Evolutionary conservation across 2,113 vertebrate species (phyloP).

Genomic region (Oxygymnocypris stewartii): DNA sequence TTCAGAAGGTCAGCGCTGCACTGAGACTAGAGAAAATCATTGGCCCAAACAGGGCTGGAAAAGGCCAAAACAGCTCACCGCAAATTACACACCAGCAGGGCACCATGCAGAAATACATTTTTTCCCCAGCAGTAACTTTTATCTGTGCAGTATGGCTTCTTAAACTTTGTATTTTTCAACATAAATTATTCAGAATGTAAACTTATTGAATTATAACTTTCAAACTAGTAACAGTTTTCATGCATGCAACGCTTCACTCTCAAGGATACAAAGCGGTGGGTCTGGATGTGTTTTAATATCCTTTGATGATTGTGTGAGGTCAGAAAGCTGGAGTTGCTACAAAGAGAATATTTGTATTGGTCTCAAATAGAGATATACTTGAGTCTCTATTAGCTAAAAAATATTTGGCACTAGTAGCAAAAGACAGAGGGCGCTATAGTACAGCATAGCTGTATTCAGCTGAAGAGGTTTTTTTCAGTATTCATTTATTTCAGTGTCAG

Average conservation of each 20-base stretch:
- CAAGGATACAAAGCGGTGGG: slow-evolving; percentile 28
- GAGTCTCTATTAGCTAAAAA: not conserved
- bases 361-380: slow-evolving; percentile 10
- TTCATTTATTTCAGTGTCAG: slow-evolving; percentile 40
- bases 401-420: not conserved
- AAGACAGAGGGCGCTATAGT: slow-evolving; percentile 74
- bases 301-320: slow-evolving; percentile 9
- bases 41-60: slow-evolving; percentile 67
- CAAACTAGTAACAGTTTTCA: slow-evolving; percentile 31
- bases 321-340: not conserved
- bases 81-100: slow-evolving; percentile 67
- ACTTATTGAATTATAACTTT: slow-evolving; percentile 43
- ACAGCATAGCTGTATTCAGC: slow-evolving; percentile 60
- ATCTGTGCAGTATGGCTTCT: slow-evolving; percentile 44
- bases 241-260: not conserved
- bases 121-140: slow-evolving; percentile 55
- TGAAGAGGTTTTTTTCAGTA: not conserved
- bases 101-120: slow-evolving; percentile 64
- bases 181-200: slow-evolving; percentile 59
- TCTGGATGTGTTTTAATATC: slow-evolving; percentile 19
- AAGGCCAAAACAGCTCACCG: slow-evolving; percentile 72
- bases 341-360: not conserved
- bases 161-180: slow-evolving; percentile 49
- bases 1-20: slow-evolving; percentile 73
- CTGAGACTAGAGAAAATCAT: slow-evolving; percentile 65